Evolutionary conservation across 1,140 invertebrate genomes (phyloP), one percentile per base, ranked within the genome.

Genomic region (Tetramorium simillimum): DNA sequence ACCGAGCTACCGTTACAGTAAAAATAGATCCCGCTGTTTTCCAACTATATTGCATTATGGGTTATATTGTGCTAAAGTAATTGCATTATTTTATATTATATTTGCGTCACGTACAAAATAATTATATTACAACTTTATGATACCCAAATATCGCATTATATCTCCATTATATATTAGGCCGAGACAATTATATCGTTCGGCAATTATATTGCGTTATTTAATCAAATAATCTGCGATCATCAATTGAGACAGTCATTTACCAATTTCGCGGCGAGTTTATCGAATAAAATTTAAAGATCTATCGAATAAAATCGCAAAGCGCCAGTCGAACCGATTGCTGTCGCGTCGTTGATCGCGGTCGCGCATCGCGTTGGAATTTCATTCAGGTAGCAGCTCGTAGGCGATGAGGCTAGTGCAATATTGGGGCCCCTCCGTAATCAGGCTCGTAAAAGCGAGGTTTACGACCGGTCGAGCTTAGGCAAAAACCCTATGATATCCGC

Each of bases 381-480:
- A 53, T 72, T 72, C 69, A 3, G 46, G 24, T 33, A 37, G 70
- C 49, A 56, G 70, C 70, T 33, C 28, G 21, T 82, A n/a, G n/a
- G 43, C 63, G 63, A n/a, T 65, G 43, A n/a, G 40, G 43, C 53
- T 24, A 33, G 12, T 28, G 28, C 37, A 63, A 51, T 53, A 78
- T 86, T 67, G n/a, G n/a, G n/a, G 3, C n/a, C 33, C 3, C 5
- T 5, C n/a, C 21, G 62, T 89, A 60, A 87, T 89, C 84, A 58
- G 56, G 37, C 28, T 90, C 85, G 85, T 90, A 89, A 89, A 90
- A 51, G 72, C 65, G 18, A 37, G 51, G 12, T 89, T 90, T 90
- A 90, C 77, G 72, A 12, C 10, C 49, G 53, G 28, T 56, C 72
- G 72, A 78, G 18, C 43, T 90, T 89, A 89, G 28, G 72, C 58